phyloP scores from a whole-genome alignment of 2,113 vertebrate species.

The Pionites leucogaster region DNA sequence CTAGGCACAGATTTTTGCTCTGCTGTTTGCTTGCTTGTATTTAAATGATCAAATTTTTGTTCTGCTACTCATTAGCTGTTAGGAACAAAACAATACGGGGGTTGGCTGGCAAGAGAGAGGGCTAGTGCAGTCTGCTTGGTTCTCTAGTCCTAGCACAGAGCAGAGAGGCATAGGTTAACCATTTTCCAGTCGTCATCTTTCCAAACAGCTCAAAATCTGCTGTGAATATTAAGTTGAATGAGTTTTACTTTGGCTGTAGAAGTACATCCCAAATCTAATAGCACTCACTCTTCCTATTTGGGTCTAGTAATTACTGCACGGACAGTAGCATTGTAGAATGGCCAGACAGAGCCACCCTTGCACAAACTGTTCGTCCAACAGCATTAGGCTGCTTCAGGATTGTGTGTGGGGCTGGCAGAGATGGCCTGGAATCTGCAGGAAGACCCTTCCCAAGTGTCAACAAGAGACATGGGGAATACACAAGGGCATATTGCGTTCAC shows the following conservation, averaged over 20 bases:
- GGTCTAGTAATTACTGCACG: background rate
- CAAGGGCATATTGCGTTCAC: background rate
- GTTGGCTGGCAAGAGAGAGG: background rate
- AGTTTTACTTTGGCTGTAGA: background rate
- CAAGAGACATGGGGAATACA: background rate
- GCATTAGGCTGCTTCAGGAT: background rate
- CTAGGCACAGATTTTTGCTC: background rate
- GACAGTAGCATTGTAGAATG: background rate
- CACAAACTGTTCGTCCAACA: background rate
- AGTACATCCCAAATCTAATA: background rate
- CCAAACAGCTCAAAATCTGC: background rate
- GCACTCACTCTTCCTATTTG: background rate
- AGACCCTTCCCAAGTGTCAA: background rate
- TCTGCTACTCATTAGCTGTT: background rate
- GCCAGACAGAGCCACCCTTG: background rate
- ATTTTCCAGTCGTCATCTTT: background rate
- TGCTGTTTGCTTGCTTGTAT: background rate
- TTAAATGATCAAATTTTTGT: background rate
- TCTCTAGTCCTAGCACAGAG: rapidly evolving
- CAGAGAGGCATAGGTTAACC: background rate
- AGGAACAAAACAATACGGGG: background rate
- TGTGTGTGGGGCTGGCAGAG: rapidly evolving
- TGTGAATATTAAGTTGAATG: background rate
- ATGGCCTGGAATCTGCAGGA: background rate
- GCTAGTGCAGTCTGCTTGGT: background rate